phyloP scores from a whole-genome alignment of 2,797 vertebrate species.

The Tenualosa thibaudeaui region DNA sequence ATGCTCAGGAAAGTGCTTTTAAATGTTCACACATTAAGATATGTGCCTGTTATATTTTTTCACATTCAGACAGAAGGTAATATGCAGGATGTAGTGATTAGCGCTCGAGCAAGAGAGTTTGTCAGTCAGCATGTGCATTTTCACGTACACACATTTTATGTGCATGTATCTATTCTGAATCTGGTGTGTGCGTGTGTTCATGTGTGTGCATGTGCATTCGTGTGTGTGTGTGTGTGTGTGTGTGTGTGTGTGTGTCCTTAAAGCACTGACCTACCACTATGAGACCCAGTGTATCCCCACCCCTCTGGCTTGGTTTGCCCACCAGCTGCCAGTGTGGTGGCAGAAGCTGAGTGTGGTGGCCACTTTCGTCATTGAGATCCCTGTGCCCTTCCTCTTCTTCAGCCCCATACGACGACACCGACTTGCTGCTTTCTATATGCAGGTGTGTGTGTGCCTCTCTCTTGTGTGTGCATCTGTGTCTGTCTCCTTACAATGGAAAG shows the following conservation, averaged over 20 bases:
- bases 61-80: no score
- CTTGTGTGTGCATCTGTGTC: not conserved
- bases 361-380: constrained; percentile 86
- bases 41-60: no score
- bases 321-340: constrained; percentile 89
- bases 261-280: constrained; percentile 87
- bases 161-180: not conserved
- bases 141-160: no score
- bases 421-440: constrained; percentile 84
- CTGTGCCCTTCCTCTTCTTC: constrained; percentile 84
- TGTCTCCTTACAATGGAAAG: no score
- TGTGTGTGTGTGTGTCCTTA: not conserved
- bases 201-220: not conserved
- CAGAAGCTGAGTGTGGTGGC: constrained; percentile 87
- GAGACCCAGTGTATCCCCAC: constrained; percentile 95
- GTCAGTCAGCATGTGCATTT: not conserved
- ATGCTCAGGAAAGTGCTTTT: no score
- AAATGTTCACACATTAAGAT: no score
- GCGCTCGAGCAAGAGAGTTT: not conserved
- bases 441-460: constrained; percentile 69
- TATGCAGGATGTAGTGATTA: no score
- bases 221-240: not conserved
- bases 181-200: not conserved
- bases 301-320: constrained; percentile 85
- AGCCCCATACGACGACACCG: constrained; percentile 82